Evolutionary conservation across 2,888 invertebrate genomes (phyloP).

Genomic region (Mesochorus sp.): DNA sequence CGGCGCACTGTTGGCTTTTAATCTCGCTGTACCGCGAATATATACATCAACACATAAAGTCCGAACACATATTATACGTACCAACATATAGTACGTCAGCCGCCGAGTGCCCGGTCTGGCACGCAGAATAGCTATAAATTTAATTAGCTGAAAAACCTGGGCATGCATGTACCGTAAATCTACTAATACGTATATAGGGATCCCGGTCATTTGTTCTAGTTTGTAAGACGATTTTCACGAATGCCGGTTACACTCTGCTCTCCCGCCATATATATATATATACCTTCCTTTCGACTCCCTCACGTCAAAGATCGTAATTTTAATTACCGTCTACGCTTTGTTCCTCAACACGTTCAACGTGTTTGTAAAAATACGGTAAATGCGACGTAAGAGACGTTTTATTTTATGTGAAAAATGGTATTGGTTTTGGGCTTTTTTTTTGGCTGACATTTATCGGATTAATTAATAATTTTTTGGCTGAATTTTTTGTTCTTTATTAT

Average conservation of each 20-base stretch:
- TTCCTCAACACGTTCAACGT: conserved; percentile 3
- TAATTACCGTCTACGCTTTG: conserved; percentile 47
- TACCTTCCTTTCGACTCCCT: conserved; percentile 24
- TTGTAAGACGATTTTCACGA: conserved; percentile 51
- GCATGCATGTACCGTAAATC: conserved; percentile 34
- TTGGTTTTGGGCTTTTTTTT: too few relatives aligned
- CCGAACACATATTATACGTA: background rate
- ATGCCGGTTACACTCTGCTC: background rate
- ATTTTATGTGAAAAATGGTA: background rate
- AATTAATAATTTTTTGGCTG: background rate
- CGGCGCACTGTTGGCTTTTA: conserved; percentile 49
- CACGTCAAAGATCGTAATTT: conserved; percentile 58
- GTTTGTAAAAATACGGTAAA: background rate
- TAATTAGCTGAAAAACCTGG: conserved; percentile 55
- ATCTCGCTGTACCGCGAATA: conserved; percentile 43
- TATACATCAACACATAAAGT: background rate
- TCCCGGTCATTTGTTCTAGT: conserved; percentile 57
- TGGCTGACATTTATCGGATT: background rate
- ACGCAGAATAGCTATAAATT: conserved; percentile 57
- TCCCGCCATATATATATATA: background rate
- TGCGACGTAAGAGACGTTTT: background rate
- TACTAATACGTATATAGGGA: conserved; percentile 8
- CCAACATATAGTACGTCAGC: conserved; percentile 8
- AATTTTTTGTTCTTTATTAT: background rate
- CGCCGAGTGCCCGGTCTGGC: conserved; percentile 27